Percentiles rank a stretch among this genome's conserved stretches.
Evolutionary conservation across 2,888 invertebrate genomes (phyloP).

Genomic region (Drosophila borealis): DNA sequence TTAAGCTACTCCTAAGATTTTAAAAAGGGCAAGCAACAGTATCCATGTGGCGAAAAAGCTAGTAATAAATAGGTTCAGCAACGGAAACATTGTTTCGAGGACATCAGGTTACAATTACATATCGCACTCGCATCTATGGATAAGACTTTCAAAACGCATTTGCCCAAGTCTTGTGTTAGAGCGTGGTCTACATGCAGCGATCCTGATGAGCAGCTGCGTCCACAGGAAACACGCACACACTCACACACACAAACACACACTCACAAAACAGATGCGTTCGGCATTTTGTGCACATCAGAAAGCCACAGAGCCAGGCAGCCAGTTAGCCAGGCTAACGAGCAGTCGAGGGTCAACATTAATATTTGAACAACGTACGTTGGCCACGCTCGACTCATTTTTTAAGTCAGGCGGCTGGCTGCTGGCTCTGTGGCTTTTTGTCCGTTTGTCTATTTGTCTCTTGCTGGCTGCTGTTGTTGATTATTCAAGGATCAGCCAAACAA

Average conservation of each 20-base stretch:
- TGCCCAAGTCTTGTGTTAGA: slow-evolving; percentile 9
- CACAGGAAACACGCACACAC: slow-evolving; percentile 17
- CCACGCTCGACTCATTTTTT: slow-evolving; percentile 55
- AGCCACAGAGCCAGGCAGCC: slow-evolving; percentile 23
- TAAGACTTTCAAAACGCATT: slow-evolving; percentile 2
- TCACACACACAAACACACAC: slow-evolving; percentile 8
- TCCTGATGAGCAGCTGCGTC: slow-evolving; percentile 48
- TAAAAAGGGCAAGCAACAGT: neutral
- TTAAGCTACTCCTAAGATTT: no score
- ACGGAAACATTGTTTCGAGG: neutral
- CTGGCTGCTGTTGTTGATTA: slow-evolving; percentile 70
- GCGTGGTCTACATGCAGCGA: slow-evolving; percentile 18
- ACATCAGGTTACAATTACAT: neutral
- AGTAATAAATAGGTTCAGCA: no score
- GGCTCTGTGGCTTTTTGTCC: slow-evolving; percentile 15
- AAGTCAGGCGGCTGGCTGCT: slow-evolving; percentile 12
- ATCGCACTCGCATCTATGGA: neutral
- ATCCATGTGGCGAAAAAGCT: neutral
- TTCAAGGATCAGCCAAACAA: slow-evolving; percentile 80
- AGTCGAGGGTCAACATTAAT: slow-evolving; percentile 77
- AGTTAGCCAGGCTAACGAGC: slow-evolving; percentile 65
- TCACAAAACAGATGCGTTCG: slow-evolving; percentile 25
- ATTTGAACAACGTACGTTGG: slow-evolving; percentile 76
- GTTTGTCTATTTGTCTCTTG: slow-evolving; percentile 37
- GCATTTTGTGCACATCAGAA: slow-evolving; percentile 38